Conservation (phyloP, 2,797 vertebrate genomes). For the Rhinichthys osculus region DNA sequence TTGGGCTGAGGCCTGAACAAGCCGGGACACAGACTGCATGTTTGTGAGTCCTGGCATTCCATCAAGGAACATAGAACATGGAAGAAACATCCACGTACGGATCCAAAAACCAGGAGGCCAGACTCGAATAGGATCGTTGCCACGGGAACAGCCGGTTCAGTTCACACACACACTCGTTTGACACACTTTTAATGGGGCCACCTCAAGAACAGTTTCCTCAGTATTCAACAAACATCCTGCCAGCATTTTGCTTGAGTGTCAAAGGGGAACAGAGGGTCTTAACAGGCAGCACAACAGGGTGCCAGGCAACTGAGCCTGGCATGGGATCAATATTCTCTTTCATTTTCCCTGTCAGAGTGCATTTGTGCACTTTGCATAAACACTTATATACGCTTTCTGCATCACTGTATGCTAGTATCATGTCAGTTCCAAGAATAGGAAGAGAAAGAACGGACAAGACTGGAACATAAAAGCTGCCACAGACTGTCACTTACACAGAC, state of each 20-base stretch:
- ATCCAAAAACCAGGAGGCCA: slow-evolving; percentile 62
- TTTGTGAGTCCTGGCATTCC: slow-evolving; percentile 37
- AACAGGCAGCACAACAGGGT: slow-evolving; percentile 73
- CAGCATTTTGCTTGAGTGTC: slow-evolving; percentile 73
- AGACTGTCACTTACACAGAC: not conserved
- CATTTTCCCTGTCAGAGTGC: slow-evolving; percentile 73
- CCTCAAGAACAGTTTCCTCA: slow-evolving; percentile 72
- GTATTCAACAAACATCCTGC: slow-evolving; percentile 51
- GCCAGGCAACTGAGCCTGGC: slow-evolving; percentile 78
- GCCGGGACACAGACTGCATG: slow-evolving; percentile 25
- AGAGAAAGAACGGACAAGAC: not conserved
- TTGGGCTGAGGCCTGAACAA: slow-evolving; percentile 70
- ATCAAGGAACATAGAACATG: slow-evolving; percentile 41
- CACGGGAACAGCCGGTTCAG: slow-evolving; percentile 71
- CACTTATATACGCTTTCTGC: slow-evolving; percentile 22
- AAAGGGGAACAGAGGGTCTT: slow-evolving; percentile 76
- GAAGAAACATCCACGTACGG: slow-evolving; percentile 54
- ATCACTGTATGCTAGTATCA: slow-evolving; percentile 4
- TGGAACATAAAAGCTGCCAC: not conserved
- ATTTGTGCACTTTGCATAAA: slow-evolving; percentile 62
- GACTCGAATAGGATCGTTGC: slow-evolving; percentile 50
- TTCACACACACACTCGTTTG: slow-evolving; percentile 62
- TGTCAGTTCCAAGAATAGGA: not conserved
- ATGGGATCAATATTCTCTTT: slow-evolving; percentile 74
- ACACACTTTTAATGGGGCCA: slow-evolving; percentile 79